A percentile compares a stretch with the other conserved stretches of the same genome.
Conservation (phyloP, 1,140 invertebrate genomes). For the Brachionus asplanchnoidis region DNA sequence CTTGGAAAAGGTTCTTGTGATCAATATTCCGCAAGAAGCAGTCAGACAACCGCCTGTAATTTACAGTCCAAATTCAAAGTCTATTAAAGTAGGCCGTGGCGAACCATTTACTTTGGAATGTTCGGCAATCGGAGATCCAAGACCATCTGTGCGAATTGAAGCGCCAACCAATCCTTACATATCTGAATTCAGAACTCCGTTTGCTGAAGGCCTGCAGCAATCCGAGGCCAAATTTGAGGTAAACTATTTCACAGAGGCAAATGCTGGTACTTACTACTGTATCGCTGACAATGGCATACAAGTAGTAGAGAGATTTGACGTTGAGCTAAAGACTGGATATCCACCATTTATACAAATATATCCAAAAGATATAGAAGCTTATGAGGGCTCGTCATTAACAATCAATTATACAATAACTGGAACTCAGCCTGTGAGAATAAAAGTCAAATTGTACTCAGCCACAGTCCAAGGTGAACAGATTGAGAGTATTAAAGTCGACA, state of each 20-base stretch:
- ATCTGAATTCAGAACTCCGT: background rate
- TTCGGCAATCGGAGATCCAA: conserved; percentile 10
- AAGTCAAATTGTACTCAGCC: conserved; percentile 21
- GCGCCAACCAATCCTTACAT: background rate
- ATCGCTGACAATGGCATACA: conserved; percentile 27
- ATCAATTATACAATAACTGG: conserved; percentile 36
- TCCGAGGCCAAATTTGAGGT: background rate
- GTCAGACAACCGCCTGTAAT: background rate
- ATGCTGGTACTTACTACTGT: conserved; percentile 38
- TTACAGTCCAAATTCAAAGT: background rate
- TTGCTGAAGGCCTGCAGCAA: background rate
- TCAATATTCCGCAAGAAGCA: background rate
- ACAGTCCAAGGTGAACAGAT: background rate
- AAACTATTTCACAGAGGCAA: conserved; percentile 31
- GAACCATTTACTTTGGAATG: conserved; percentile 21
- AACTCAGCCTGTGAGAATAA: conserved; percentile 1
- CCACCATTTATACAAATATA: conserved; percentile 36
- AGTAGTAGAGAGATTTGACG: conserved; percentile 5
- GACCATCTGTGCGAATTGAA: conserved; percentile 24
- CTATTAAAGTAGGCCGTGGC: background rate
- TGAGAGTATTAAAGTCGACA: background rate
- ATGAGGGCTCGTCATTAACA: conserved; percentile 37
- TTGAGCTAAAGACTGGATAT: background rate
- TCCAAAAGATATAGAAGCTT: conserved; percentile 25
- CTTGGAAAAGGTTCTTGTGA: background rate